These are phyloP conservation scores for Fistularia tabacaria DNA, from an alignment of 2,797 vertebrate species.

Conservation along the genomic window DNA sequence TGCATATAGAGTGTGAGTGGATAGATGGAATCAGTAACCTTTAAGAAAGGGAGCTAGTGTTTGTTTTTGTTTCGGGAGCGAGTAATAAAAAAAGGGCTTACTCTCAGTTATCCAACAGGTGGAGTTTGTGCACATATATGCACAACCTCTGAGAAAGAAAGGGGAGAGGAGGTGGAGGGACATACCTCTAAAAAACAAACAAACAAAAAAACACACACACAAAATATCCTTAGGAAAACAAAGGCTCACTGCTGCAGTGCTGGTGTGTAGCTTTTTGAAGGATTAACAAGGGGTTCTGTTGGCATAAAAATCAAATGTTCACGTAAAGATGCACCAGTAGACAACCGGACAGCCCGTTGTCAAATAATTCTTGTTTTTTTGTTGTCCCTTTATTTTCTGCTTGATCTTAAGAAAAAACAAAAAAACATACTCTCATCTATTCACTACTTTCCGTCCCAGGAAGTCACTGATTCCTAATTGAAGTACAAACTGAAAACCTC, in stretches of 20 bases:
- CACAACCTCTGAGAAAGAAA: conserved; percentile 7
- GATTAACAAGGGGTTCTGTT: conserved; percentile 14
- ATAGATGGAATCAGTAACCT: conserved; percentile 43
- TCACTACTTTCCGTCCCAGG: conserved; percentile 7
- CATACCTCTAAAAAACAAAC: conserved; percentile 16
- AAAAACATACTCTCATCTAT: conserved; percentile 13
- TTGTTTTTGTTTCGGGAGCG: conserved; percentile 42
- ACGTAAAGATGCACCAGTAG: too few species aligned
- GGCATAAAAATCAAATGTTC: conserved; percentile 9
- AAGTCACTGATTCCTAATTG: conserved; percentile 39
- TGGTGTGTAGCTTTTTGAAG: not conserved
- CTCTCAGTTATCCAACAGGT: conserved; percentile 42
- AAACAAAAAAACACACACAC: conserved; percentile 1
- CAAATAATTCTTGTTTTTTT: not conserved
- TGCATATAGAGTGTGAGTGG: conserved; percentile 2
- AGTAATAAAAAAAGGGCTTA: conserved; percentile 27
- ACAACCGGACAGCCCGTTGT: too few species aligned
- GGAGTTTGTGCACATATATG: conserved; percentile 30
- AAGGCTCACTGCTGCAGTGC: conserved; percentile 28
- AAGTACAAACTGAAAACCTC: conserved; percentile 18
- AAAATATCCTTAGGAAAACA: conserved; percentile 35
- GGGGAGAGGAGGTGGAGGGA: conserved; percentile 8
- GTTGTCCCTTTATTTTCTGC: not conserved
- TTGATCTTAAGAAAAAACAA: not conserved
- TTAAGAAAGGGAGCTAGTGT: conserved; percentile 17